Conservation (phyloP, 1,140 invertebrate species). For the Lordiphosa collinella region DNA sequence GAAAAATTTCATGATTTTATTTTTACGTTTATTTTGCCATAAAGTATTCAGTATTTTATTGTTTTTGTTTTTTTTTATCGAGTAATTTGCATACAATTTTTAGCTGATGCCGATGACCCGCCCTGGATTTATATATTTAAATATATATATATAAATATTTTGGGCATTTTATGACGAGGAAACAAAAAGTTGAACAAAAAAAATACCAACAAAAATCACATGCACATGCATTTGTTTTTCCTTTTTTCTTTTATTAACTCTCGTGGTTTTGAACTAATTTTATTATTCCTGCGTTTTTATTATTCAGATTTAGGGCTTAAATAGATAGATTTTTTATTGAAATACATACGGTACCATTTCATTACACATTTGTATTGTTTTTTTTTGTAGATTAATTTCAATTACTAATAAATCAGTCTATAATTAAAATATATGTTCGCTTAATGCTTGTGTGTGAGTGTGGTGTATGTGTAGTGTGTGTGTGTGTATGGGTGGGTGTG, state of each 20-base stretch:
- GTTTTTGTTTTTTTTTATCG: conserved; percentile 15
- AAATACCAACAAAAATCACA: conserved; percentile 21
- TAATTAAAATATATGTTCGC: conserved; percentile 78
- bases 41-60: conserved; percentile 61
- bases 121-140: neutral
- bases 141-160: no score
- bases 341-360: conserved; percentile 52
- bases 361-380: conserved; percentile 53
- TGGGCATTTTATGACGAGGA: neutral
- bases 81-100: conserved; percentile 12
- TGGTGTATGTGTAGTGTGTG: conserved; percentile 26
- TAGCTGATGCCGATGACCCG: neutral
- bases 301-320: conserved; percentile 72
- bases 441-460: conserved; percentile 54
- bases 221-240: conserved; percentile 8
- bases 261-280: conserved; percentile 40
- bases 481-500: conserved; percentile 36
- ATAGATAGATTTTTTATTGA: conserved; percentile 48
- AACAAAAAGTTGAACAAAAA: conserved; percentile 16
- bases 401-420: conserved; percentile 78
- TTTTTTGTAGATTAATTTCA: conserved; percentile 76
- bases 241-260: no score
- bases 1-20: no score
- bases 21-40: conserved; percentile 32
- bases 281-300: conserved; percentile 75